Evolutionary conservation across 1,140 invertebrate species (phyloP).

Genomic region (Notospermus geniculatus): DNA sequence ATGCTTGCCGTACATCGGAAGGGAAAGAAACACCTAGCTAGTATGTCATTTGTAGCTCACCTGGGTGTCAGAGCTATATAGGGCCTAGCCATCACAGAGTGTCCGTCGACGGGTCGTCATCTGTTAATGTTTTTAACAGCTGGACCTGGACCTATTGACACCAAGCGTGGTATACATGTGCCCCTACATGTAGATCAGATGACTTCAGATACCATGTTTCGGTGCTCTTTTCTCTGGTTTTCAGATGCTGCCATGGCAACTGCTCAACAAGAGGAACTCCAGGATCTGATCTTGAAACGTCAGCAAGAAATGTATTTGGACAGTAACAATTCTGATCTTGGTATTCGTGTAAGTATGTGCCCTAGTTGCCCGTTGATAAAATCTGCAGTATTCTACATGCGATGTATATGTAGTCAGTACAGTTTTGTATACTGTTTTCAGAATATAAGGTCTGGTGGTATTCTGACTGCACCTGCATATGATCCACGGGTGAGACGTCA

Average conservation of each 20-base stretch:
- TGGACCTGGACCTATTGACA: not conserved
- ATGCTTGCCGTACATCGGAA: slow-evolving; percentile 43
- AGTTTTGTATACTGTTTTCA: slow-evolving; percentile 11
- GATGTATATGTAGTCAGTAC: too few species aligned
- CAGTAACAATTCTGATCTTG: slow-evolving; percentile 30
- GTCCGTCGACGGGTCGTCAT: not conserved
- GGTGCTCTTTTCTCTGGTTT: not conserved
- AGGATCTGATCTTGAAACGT: slow-evolving; percentile 32
- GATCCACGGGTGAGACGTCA: slow-evolving; percentile 32
- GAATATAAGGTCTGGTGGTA: slow-evolving; percentile 1
- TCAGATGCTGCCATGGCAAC: slow-evolving; percentile 27
- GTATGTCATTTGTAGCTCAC: slow-evolving; percentile 37
- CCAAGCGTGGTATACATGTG: too few species aligned
- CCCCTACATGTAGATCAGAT: too few species aligned
- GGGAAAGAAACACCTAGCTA: slow-evolving; percentile 46
- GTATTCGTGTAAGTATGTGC: not conserved
- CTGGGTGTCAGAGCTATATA: too few species aligned
- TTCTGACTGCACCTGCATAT: slow-evolving; percentile 26
- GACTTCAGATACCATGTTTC: too few species aligned
- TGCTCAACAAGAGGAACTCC: slow-evolving; percentile 36
- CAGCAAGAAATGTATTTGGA: slow-evolving; percentile 37
- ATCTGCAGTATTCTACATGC: too few species aligned
- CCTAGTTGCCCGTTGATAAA: too few species aligned
- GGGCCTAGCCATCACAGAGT: too few species aligned
- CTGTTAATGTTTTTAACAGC: not conserved